Conservation (phyloP, 2,888 invertebrate genomes). For the Erebia epiphron region DNA sequence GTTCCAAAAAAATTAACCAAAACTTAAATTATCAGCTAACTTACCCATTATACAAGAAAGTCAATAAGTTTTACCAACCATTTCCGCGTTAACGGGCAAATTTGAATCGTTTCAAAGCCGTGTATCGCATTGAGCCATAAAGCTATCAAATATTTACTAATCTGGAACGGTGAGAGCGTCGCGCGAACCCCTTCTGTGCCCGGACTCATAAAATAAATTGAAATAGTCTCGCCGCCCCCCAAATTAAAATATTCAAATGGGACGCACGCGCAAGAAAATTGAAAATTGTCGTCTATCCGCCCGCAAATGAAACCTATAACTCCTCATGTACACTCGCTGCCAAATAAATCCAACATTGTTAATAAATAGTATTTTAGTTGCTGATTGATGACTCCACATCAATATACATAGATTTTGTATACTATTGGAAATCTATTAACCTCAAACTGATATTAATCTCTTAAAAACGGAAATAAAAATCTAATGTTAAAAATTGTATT, state of each 20-base stretch:
- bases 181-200: conserved; percentile 78
- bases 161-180: conserved; percentile 76
- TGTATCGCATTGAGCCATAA: conserved; percentile 78
- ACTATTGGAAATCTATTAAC: no score
- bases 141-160: conserved; percentile 84
- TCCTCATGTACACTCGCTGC: conserved; percentile 68
- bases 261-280: conserved; percentile 84
- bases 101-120: conserved; percentile 63
- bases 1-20: neutral
- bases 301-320: conserved; percentile 84
- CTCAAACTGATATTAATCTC: no score
- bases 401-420: no score
- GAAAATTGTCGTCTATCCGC: conserved; percentile 83
- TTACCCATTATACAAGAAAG: neutral
- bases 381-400: no score
- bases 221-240: conserved; percentile 83
- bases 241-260: conserved; percentile 84
- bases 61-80: conserved; percentile 26
- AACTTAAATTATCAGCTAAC: neutral
- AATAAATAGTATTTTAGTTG: neutral
- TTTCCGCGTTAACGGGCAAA: conserved; percentile 40
- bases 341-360: conserved; percentile 44
- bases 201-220: conserved; percentile 83
- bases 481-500: no score
- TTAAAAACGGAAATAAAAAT: no score